A percentile compares a stretch with the other conserved stretches of the same genome.
These are phyloP conservation scores for Stenopsyche tienmushanensis DNA, from an alignment of 1,140 invertebrate genomes.

Conservation along the genomic window DNA sequence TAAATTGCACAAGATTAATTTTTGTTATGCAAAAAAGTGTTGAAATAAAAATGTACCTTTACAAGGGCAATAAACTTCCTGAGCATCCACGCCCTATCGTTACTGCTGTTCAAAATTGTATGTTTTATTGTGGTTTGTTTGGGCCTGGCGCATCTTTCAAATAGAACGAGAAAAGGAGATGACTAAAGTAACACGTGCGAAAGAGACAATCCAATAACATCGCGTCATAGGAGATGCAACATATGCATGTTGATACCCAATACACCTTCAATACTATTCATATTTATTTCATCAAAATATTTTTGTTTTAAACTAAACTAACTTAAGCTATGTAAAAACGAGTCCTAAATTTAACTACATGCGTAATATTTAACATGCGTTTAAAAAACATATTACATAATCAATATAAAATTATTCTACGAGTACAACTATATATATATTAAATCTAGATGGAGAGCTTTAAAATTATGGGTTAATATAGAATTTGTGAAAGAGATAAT, in stretches of 20 bases:
- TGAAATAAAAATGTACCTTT: constrained; percentile 5
- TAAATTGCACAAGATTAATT: no score
- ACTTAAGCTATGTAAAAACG: no score
- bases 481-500: no score
- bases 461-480: no score
- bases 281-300: constrained; percentile 2
- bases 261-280: background rate
- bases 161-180: constrained; percentile 12
- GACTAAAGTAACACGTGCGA: constrained; percentile 2
- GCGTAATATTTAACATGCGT: background rate
- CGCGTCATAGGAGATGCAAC: constrained; percentile 36
- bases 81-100: constrained; percentile 35
- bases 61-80: constrained; percentile 39
- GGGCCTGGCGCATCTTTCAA: constrained; percentile 22
- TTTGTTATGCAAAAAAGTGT: background rate
- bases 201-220: constrained; percentile 21
- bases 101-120: constrained; percentile 36
- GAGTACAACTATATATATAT: no score
- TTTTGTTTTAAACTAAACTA: no score
- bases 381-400: no score
- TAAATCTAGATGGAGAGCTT: no score
- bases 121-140: constrained; percentile 39
- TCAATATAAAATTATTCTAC: no score
- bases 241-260: constrained; percentile 17
- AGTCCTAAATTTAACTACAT: background rate